Evolutionary conservation across 2,113 vertebrate species (phyloP).

Genomic region (Calypte anna): DNA sequence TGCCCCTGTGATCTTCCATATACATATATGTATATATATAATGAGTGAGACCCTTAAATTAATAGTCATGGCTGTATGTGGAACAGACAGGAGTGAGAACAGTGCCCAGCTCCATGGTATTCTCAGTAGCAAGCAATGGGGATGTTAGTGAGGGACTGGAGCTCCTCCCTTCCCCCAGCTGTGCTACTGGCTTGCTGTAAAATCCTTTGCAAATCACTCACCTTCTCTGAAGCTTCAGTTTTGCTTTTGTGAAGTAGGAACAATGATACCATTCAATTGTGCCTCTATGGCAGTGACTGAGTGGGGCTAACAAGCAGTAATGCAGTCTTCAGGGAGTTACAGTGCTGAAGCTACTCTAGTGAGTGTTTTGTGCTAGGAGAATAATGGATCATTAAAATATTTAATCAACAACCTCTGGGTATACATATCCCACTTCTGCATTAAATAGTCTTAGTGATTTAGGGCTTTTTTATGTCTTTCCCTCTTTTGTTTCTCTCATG

Average conservation of each 20-base stretch:
- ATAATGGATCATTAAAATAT: slow-evolving; percentile 43
- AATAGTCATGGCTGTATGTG: neutral
- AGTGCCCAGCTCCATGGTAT: neutral
- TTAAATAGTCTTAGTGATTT: slow-evolving; percentile 24
- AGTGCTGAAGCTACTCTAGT: neutral
- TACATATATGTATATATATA: neutral
- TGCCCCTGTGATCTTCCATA: neutral
- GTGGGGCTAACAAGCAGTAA: neutral
- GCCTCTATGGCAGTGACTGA: neutral
- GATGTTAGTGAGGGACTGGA: neutral
- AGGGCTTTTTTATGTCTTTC: neutral
- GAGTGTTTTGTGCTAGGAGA: neutral
- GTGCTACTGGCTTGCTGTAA: neutral
- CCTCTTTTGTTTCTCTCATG: slow-evolving; percentile 35
- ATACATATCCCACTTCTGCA: neutral
- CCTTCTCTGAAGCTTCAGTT: slow-evolving; percentile 21
- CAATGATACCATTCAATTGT: slow-evolving; percentile 33
- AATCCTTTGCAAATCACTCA: neutral
- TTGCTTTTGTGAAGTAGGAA: slow-evolving; percentile 15
- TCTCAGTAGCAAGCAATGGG: neutral
- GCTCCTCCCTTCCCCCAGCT: neutral
- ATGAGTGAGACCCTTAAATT: neutral
- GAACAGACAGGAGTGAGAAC: neutral
- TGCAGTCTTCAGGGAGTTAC: neutral
- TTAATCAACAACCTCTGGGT: slow-evolving; percentile 3